These are phyloP conservation scores for Zaprionus lachaisei DNA, from an alignment of 1,140 invertebrate genomes.

Conservation along the genomic window DNA sequence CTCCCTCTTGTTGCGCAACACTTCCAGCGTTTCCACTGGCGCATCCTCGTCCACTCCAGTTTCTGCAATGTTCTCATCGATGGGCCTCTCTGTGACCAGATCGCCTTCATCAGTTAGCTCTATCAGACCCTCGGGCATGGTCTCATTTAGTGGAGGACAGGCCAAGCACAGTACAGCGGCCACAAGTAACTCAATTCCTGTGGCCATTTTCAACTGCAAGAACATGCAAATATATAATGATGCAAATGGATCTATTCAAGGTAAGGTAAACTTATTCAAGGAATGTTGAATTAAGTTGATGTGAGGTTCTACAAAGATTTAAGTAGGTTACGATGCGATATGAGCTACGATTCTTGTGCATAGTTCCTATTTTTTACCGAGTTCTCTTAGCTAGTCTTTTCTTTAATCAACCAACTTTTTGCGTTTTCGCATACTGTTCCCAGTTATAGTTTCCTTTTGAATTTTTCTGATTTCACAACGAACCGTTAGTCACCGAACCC, in stretches of 20 bases:
- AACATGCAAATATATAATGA: not conserved
- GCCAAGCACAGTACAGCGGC: constrained; percentile 64
- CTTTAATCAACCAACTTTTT: constrained; percentile 16
- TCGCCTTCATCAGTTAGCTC: constrained; percentile 33
- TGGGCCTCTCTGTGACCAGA: constrained; percentile 35
- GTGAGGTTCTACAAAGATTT: too few relatives aligned
- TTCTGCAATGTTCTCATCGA: constrained; percentile 26
- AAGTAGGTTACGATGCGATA: too few relatives aligned
- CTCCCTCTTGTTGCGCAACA: constrained; percentile 51
- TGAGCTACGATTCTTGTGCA: too few relatives aligned
- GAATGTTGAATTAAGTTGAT: too few relatives aligned
- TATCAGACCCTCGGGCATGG: constrained; percentile 51
- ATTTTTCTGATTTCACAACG: constrained; percentile 14
- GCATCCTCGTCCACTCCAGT: constrained; percentile 42
- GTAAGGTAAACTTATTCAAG: not conserved
- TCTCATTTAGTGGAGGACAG: constrained; percentile 58
- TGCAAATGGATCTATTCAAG: not conserved
- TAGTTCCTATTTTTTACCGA: constrained; percentile 2
- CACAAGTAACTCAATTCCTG: constrained; percentile 73
- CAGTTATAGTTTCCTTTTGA: constrained; percentile 20
- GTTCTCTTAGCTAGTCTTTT: constrained; percentile 16
- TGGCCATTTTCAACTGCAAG: constrained; percentile 50
- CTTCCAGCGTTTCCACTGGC: constrained; percentile 57
- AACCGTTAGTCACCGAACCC: constrained; percentile 50
- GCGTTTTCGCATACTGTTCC: constrained; percentile 58